Conservation (phyloP, 2,113 vertebrate genomes). For the Dicaeum eximium region DNA sequence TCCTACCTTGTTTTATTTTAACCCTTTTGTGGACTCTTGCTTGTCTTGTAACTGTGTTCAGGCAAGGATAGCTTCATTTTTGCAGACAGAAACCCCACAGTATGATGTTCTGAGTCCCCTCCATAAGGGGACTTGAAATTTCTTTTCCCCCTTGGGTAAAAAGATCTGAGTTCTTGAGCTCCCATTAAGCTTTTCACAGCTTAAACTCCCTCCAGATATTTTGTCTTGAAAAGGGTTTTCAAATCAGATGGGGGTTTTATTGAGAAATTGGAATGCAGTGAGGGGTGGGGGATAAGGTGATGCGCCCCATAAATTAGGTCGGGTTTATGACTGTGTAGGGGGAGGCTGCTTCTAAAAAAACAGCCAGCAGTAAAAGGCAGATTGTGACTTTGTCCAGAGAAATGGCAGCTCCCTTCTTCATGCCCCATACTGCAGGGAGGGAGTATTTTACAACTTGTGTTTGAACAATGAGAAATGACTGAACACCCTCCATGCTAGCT, state of each 20-base stretch:
- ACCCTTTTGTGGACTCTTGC: conserved; percentile 23
- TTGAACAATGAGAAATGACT: background rate
- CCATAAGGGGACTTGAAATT: background rate
- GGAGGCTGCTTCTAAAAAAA: background rate
- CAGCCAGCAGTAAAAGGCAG: background rate
- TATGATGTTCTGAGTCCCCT: background rate
- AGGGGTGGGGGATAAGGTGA: background rate
- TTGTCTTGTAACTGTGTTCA: background rate
- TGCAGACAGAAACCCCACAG: background rate
- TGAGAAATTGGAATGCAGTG: conserved; percentile 18
- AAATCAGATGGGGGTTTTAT: background rate
- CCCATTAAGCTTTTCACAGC: background rate
- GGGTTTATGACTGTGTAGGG: background rate
- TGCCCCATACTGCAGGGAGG: background rate
- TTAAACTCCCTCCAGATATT: background rate
- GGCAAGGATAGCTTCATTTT: background rate
- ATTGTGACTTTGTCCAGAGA: background rate
- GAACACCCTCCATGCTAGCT: background rate
- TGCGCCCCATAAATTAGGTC: background rate
- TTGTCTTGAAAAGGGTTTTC: background rate
- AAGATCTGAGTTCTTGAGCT: background rate
- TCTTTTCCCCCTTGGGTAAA: background rate
- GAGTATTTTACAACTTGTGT: background rate
- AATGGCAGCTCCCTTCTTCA: background rate
- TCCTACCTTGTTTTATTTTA: conserved; percentile 53